phyloP scores from a whole-genome alignment of 2,113 vertebrate species.

The Triplophysa siluroides region DNA sequence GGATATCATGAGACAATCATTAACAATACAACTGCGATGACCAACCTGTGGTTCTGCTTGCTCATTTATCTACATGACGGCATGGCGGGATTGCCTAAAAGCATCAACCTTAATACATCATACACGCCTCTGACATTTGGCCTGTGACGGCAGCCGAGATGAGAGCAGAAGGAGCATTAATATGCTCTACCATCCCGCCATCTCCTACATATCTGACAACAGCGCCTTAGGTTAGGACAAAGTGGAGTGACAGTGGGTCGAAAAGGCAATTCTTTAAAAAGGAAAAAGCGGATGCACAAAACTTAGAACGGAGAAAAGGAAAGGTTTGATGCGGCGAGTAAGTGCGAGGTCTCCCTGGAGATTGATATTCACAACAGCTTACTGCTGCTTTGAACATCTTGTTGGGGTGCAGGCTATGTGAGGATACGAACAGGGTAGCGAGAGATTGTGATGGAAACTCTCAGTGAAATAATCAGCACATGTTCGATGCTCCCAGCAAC shows the following conservation, averaged over 20 bases:
- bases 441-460: conserved; percentile 46
- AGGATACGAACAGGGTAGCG: conserved; percentile 20
- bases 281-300: background rate
- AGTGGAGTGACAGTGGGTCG: conserved; percentile 5
- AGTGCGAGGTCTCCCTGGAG: background rate
- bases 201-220: conserved; percentile 26
- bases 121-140: conserved; percentile 29
- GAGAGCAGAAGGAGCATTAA: conserved; percentile 9
- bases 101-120: conserved; percentile 14
- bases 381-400: conserved; percentile 39
- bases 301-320: background rate
- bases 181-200: conserved; percentile 5
- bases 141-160: conserved; percentile 16
- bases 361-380: conserved; percentile 28
- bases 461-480: conserved; percentile 51
- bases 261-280: background rate
- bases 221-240: conserved; percentile 32
- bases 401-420: conserved; percentile 4
- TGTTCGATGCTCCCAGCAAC: conserved; percentile 27
- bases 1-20: background rate
- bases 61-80: conserved; percentile 1
- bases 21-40: background rate
- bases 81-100: conserved; percentile 16
- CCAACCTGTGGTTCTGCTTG: background rate
- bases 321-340: conserved; percentile 2